phyloP scores from a whole-genome alignment of 1,140 invertebrate genomes.

The Lepidotrigona ventralis region DNA sequence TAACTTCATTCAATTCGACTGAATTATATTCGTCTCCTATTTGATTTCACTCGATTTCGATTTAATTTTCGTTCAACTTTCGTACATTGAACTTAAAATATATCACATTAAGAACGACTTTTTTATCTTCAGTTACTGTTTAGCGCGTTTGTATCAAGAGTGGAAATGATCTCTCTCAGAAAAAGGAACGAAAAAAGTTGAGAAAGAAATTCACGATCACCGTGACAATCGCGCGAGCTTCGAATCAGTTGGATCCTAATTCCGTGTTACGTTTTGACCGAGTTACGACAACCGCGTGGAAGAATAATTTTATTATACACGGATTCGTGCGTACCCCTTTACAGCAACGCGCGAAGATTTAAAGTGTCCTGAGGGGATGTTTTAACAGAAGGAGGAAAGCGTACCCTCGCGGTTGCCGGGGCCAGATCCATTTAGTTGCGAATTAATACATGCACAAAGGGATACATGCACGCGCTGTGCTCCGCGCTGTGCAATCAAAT shows the following conservation, averaged over 20 bases:
- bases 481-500: conserved; percentile 3
- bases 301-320: conserved; percentile 34
- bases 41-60: neutral
- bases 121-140: too few species aligned
- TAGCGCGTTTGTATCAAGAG: too few species aligned
- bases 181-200: too few species aligned
- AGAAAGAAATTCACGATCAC: too few species aligned
- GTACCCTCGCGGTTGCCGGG: conserved; percentile 8
- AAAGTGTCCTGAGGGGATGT: conserved; percentile 32
- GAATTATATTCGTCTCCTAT: neutral
- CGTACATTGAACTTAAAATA: neutral
- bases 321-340: conserved; percentile 30
- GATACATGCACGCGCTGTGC: conserved; percentile 1
- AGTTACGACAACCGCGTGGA: neutral
- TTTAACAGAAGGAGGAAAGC: conserved; percentile 33
- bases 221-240: too few species aligned
- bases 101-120: too few species aligned
- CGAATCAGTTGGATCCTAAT: neutral
- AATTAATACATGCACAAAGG: conserved; percentile 36
- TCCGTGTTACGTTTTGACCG: neutral
- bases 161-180: too few species aligned
- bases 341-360: conserved; percentile 24
- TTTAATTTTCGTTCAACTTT: neutral
- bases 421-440: conserved; percentile 31
- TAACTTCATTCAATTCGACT: neutral